Evolutionary conservation across 2,113 vertebrate species (phyloP).

Genomic region (Pachypanchax playfairii): DNA sequence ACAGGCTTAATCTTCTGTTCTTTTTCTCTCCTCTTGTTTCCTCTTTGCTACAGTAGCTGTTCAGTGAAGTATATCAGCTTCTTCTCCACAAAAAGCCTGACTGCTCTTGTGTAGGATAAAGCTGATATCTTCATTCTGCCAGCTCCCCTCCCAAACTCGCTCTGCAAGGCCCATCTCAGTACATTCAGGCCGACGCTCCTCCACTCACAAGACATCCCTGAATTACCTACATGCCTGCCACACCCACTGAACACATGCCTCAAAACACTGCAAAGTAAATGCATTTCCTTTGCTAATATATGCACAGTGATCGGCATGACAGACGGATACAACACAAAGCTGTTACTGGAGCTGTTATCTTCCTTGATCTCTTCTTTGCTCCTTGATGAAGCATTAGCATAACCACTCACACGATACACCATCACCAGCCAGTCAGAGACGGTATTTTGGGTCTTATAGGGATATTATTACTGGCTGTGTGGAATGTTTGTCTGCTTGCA

Average conservation of each 20-base stretch:
- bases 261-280: slow-evolving; percentile 26
- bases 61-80: slow-evolving; percentile 61
- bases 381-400: slow-evolving; percentile 50
- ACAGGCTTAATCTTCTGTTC: slow-evolving; percentile 44
- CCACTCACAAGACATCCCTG: slow-evolving; percentile 19
- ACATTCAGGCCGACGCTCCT: slow-evolving; percentile 33
- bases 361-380: slow-evolving; percentile 57
- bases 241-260: background rate
- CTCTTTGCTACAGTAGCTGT: slow-evolving; percentile 48
- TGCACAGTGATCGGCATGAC: slow-evolving; percentile 52
- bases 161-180: slow-evolving; percentile 29
- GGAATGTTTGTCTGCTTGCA: background rate
- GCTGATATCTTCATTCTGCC: slow-evolving; percentile 70
- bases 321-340: slow-evolving; percentile 48
- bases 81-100: slow-evolving; percentile 60
- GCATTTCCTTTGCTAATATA: slow-evolving; percentile 63
- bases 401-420: slow-evolving; percentile 16
- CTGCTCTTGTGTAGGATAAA: slow-evolving; percentile 65
- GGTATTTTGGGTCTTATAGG: no score
- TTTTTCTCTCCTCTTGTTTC: slow-evolving; percentile 25
- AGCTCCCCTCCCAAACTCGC: slow-evolving; percentile 31
- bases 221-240: slow-evolving; percentile 2
- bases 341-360: slow-evolving; percentile 63
- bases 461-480: background rate
- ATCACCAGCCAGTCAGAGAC: background rate